Conservation (phyloP, 2,113 vertebrate genomes). For the Lampris incognitus region DNA sequence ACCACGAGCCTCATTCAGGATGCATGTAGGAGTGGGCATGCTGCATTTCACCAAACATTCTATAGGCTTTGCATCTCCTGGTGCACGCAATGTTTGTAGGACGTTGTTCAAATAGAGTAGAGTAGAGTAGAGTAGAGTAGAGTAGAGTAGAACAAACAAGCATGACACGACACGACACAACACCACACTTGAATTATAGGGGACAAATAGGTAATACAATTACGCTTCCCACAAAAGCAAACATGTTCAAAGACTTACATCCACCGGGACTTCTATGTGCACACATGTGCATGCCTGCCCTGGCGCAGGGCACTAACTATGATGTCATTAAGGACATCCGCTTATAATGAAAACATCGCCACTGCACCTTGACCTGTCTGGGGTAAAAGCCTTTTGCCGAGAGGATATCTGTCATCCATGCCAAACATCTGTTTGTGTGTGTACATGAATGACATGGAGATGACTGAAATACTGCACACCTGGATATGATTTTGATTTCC, state of each 20-base stretch:
- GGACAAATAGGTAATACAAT: too few relatives aligned
- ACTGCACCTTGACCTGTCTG: slow-evolving; percentile 38
- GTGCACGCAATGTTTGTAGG: slow-evolving; percentile 37
- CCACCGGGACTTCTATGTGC: background rate
- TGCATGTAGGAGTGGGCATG: slow-evolving; percentile 72
- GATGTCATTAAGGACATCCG: slow-evolving; percentile 44
- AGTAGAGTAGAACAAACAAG: background rate
- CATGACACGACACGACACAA: too few relatives aligned
- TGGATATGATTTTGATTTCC: slow-evolving; percentile 76
- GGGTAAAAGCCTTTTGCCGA: slow-evolving; percentile 60
- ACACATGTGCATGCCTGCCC: slow-evolving; percentile 26
- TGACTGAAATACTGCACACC: slow-evolving; percentile 75
- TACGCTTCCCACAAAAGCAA: background rate
- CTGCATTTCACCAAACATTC: slow-evolving; percentile 70
- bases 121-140: background rate
- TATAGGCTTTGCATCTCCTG: slow-evolving; percentile 47
- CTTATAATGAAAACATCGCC: slow-evolving; percentile 53
- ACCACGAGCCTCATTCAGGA: slow-evolving; percentile 77
- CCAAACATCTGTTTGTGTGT: slow-evolving; percentile 74
- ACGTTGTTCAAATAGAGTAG: slow-evolving; percentile 6
- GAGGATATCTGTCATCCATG: slow-evolving; percentile 74
- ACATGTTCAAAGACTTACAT: background rate
- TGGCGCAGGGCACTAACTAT: slow-evolving; percentile 15
- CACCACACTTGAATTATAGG: too few relatives aligned
- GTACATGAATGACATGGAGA: slow-evolving; percentile 56